phyloP scores from a whole-genome alignment of 1,140 invertebrate species.

The Cydia amplana region DNA sequence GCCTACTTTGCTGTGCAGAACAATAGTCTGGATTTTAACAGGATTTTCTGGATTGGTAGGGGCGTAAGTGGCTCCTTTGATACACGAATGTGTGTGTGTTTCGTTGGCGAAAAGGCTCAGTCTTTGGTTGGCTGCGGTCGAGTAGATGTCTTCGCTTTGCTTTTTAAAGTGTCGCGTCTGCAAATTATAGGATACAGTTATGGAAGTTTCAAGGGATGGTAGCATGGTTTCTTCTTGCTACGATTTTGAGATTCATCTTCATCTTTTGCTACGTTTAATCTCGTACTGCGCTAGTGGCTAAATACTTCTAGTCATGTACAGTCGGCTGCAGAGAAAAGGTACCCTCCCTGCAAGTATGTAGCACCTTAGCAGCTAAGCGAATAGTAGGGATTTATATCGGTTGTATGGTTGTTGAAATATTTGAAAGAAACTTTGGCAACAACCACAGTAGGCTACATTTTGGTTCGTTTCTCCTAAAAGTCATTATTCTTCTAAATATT shows the following conservation, averaged over 20 bases:
- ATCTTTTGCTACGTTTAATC: background rate
- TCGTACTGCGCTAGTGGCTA: no score
- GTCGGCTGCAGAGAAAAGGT: no score
- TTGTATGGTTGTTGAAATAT: no score
- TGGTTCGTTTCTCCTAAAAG: no score
- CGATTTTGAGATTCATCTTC: background rate
- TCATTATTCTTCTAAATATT: no score
- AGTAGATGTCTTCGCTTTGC: background rate
- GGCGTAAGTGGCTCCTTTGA: constrained; percentile 13
- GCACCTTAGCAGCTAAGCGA: no score
- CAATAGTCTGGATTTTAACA: background rate
- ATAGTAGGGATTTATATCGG: no score
- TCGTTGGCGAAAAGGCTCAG: constrained; percentile 6
- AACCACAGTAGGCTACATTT: no score
- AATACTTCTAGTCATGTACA: no score
- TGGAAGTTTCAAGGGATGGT: background rate
- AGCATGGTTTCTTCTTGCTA: background rate
- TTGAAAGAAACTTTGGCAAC: no score
- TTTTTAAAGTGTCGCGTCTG: constrained; percentile 1
- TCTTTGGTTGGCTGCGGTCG: constrained; percentile 13
- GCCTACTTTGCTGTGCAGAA: background rate
- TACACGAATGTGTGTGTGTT: background rate
- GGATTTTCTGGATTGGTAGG: constrained; percentile 18
- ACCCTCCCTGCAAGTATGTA: no score
- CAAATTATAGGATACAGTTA: background rate